Evolutionary conservation across 2,113 vertebrate species (phyloP).

Genomic region (Oreocharis arfaki): DNA sequence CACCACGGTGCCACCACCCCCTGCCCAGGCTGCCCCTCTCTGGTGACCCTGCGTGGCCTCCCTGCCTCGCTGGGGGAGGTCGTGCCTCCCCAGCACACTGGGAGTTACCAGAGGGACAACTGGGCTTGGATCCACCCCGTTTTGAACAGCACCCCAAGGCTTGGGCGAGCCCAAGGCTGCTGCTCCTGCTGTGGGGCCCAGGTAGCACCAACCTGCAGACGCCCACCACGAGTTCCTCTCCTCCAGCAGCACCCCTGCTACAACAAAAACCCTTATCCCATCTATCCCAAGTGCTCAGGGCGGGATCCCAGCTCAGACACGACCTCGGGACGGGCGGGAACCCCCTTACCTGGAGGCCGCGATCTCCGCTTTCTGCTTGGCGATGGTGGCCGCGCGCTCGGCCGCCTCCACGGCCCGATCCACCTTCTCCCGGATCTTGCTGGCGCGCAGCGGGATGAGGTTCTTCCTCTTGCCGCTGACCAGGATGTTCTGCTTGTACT

Average conservation of each 20-base stretch:
- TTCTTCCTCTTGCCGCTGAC: constrained; percentile 97
- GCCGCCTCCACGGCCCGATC: constrained; percentile 91
- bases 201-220: accelerated
- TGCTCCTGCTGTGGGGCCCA: accelerated
- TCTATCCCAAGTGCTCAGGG: accelerated
- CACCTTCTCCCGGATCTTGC: constrained; percentile 97
- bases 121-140: background rate
- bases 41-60: background rate
- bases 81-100: accelerated
- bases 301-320: background rate
- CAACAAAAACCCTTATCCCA: background rate
- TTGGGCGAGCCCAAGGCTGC: background rate
- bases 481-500: constrained; percentile 95
- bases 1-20: background rate
- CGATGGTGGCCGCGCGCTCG: constrained; percentile 88
- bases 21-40: background rate
- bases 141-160: background rate
- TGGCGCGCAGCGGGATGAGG: constrained; percentile 93
- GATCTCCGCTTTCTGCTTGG: constrained; percentile 97
- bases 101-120: background rate
- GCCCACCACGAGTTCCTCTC: accelerated
- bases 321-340: accelerated
- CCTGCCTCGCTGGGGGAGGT: accelerated
- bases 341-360: constrained; percentile 88
- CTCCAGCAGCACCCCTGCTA: background rate